A percentile compares a stretch with the other conserved stretches of the same genome.
Evolutionary conservation across 2,797 vertebrate species (phyloP).

Genomic region (Hemitrygon akajei): DNA sequence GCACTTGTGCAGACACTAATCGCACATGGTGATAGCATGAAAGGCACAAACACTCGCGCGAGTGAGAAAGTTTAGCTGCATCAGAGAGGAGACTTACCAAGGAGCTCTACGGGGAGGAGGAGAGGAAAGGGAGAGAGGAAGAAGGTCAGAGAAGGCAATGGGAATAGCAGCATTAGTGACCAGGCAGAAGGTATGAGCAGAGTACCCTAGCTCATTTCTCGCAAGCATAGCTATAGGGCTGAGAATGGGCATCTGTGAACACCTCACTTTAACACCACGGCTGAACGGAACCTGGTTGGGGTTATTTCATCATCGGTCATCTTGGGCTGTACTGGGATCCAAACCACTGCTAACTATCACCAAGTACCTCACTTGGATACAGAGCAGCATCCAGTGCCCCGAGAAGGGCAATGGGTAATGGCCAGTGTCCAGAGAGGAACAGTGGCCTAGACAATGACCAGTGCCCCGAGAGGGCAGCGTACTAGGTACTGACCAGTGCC

Average conservation of each 20-base stretch:
- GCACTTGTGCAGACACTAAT: neutral
- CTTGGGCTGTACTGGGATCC: neutral
- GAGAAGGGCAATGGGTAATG: too few relatives aligned
- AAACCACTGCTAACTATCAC: too few relatives aligned
- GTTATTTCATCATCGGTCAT: neutral
- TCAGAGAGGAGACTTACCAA: constrained; percentile 62
- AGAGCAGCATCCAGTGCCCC: too few relatives aligned
- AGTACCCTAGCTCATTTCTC: neutral
- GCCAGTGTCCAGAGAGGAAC: too few relatives aligned
- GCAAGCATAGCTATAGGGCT: too few relatives aligned
- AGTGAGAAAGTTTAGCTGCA: neutral
- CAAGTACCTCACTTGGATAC: too few relatives aligned
- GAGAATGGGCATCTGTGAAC: neutral
- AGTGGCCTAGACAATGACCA: too few relatives aligned
- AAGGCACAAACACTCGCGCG: too few relatives aligned
- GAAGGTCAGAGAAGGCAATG: constrained; percentile 46
- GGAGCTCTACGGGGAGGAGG: constrained; percentile 63
- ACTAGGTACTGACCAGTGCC: too few relatives aligned
- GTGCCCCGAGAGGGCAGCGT: too few relatives aligned
- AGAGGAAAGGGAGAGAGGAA: neutral
- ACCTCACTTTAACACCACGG: neutral
- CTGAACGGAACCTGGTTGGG: neutral
- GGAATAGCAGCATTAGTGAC: neutral
- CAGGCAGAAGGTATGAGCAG: neutral
- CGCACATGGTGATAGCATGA: neutral